Base-by-base conservation (phyloP, 2,113 vertebrate species). In the Noctilio leporinus region DNA sequence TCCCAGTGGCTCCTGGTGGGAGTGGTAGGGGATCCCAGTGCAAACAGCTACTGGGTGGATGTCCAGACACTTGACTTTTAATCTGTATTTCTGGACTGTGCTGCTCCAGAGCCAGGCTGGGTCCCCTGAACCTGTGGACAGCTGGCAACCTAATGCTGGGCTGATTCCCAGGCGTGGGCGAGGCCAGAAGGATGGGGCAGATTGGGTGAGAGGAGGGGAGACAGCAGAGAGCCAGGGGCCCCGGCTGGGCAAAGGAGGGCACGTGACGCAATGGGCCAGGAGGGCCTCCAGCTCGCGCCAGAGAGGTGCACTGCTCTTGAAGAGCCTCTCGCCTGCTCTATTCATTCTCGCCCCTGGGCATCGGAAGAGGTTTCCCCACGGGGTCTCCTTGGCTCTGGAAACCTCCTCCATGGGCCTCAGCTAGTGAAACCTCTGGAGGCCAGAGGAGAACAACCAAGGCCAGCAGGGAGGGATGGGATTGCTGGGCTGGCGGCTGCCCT, bases 141-240 rank as follows among this genome's bases (percentile, higher is more conserved):
- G 69, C 96, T 96, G 96, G 90, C 84, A 90, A 72, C 76, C 57
- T 43, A 76, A 17, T 1, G 5, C 85, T 94, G 93, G 95, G 82
- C 88, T 19, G 64, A 7, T 70, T 92, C 94, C 90, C 82, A 84
- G 96, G 85, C n/a, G 1, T 40, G 62, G 83, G 75, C 72, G 84
- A 93, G 64, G 82, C 92, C 96, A 96, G 94, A 92, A 94, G 96
- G 90, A 73, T 30, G 53, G 78, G 85, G 92, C 95, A 96, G 96
- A 96, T 86, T 89, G 97, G 70, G 49, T 0, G 2, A 86, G 59
- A 26, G 67, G 67, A 86, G 80, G 72, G 77, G 73, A 90, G 92
- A 69, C 28, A 64, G 47, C 73, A 20, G 72, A 88, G 87, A 82
- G 88, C 93, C 92, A 51, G 35, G 72, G 96, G 96, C 95, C 35